A percentile compares a stretch with the other conserved stretches of the same genome.
Conservation (phyloP, 2,888 invertebrate genomes). For the Scaptomyza parva region DNA sequence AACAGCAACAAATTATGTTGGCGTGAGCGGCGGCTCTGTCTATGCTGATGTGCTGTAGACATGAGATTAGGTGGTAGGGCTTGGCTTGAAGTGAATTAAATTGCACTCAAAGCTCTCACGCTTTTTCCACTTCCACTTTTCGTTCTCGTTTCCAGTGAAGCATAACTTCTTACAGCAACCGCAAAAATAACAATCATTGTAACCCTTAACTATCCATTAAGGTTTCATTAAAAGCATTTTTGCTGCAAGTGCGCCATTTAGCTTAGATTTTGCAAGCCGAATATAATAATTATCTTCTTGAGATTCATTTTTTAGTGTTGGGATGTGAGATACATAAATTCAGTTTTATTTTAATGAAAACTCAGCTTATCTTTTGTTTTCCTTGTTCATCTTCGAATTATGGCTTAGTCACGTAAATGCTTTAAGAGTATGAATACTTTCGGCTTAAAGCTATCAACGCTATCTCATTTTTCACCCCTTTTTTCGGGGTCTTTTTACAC, state of each 20-base stretch:
- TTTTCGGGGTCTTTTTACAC: slow-evolving; percentile 13
- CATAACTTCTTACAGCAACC: slow-evolving; percentile 5
- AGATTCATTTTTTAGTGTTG: no score
- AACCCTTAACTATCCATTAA: slow-evolving; percentile 35
- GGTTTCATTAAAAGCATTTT: slow-evolving; percentile 35
- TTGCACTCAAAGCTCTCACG: slow-evolving; percentile 11
- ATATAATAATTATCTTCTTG: not conserved
- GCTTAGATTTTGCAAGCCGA: not conserved
- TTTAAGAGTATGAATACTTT: not conserved
- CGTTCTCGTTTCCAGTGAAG: not conserved
- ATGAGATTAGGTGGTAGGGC: slow-evolving; percentile 45
- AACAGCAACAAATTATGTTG: slow-evolving; percentile 61
- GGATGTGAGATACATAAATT: not conserved
- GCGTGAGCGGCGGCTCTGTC: slow-evolving; percentile 54
- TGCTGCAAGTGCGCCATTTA: not conserved
- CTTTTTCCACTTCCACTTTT: not conserved
- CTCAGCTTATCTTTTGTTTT: not conserved
- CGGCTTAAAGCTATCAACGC: not conserved
- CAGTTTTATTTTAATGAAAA: not conserved
- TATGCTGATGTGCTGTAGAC: slow-evolving; percentile 58
- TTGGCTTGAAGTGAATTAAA: slow-evolving; percentile 37
- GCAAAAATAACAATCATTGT: slow-evolving; percentile 18
- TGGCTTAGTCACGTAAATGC: not conserved
- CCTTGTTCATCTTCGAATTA: not conserved
- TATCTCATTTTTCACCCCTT: slow-evolving; percentile 7